Conservation (phyloP, 2,888 invertebrate genomes). For the Brenthis hecate region DNA sequence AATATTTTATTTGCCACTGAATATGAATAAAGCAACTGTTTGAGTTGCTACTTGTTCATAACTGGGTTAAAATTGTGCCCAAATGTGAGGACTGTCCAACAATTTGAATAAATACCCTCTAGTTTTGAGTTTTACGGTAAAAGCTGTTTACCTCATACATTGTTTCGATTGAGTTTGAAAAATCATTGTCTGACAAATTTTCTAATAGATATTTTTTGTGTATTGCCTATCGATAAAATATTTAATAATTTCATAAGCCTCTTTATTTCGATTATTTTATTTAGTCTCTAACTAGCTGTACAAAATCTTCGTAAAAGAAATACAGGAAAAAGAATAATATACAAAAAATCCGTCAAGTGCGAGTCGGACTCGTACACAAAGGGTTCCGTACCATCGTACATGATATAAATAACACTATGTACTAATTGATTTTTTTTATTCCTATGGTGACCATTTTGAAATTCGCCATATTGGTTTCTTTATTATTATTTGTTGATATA, state of each 20-base stretch:
- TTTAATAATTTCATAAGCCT: background rate
- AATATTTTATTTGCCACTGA: slow-evolving; percentile 13
- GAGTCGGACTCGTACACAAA: no score
- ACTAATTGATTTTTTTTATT: no score
- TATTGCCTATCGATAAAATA: background rate
- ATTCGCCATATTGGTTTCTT: no score
- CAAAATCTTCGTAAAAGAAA: no score
- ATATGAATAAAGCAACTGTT: slow-evolving; percentile 16
- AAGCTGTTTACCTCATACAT: slow-evolving; percentile 12
- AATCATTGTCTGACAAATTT: slow-evolving; percentile 5
- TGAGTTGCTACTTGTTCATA: slow-evolving; percentile 22
- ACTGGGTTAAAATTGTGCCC: slow-evolving; percentile 30
- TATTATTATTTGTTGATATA: no score
- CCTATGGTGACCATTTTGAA: no score
- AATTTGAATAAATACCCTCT: slow-evolving; percentile 15
- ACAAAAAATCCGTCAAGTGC: no score
- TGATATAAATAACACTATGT: no score
- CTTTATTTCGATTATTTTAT: no score
- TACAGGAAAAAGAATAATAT: no score
- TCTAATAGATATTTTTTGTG: slow-evolving; percentile 29
- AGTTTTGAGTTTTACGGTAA: slow-evolving; percentile 18
- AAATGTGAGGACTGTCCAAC: slow-evolving; percentile 10
- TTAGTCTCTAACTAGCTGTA: no score
- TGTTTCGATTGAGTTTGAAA: slow-evolving; percentile 3
- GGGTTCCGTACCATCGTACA: no score